phyloP scores from a whole-genome alignment of 2,113 vertebrate species.

The Excalfactoria chinensis region DNA sequence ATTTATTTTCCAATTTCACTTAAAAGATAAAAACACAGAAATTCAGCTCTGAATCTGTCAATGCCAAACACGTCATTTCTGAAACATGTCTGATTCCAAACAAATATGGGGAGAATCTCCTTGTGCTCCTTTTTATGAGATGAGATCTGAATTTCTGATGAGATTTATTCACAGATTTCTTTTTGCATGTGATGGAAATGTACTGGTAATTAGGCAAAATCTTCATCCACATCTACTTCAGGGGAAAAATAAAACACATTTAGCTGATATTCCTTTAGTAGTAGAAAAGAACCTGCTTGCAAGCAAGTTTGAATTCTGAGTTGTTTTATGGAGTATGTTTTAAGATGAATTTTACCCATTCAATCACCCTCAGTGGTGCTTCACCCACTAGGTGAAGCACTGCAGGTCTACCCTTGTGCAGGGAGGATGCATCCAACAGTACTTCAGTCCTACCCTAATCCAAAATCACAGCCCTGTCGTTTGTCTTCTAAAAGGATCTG shows the following conservation, averaged over 20 bases:
- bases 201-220: constrained; percentile 36
- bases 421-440: neutral
- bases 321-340: neutral
- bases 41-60: neutral
- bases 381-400: neutral
- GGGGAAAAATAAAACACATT: neutral
- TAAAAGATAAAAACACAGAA: neutral
- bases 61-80: neutral
- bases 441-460: neutral
- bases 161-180: constrained; percentile 42
- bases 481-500: neutral
- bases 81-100: neutral
- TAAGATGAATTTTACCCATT: constrained; percentile 5
- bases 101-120: neutral
- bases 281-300: neutral
- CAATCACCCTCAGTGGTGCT: neutral
- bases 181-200: neutral
- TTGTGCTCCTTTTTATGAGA: constrained; percentile 52
- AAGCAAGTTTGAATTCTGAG: neutral
- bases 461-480: accelerated
- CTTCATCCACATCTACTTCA: neutral
- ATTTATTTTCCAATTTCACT: neutral
- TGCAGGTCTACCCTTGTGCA: neutral
- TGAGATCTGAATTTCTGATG: constrained; percentile 68
- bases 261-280: neutral